phyloP scores from a whole-genome alignment of 2,113 vertebrate genomes.

The Nanorana parkeri region DNA sequence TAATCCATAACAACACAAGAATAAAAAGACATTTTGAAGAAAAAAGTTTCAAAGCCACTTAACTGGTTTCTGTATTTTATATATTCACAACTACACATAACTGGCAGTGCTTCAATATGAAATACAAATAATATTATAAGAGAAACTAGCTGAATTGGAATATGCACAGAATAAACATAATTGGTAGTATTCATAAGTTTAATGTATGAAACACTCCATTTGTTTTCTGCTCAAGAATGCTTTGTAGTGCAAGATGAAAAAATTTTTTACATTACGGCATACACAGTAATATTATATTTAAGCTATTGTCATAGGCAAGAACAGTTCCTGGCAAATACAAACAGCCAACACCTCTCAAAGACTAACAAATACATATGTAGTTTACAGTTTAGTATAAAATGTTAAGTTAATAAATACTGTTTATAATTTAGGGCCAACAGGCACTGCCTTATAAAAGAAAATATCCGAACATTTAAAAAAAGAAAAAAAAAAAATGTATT shows the following conservation, averaged over 20 bases:
- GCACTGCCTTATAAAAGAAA: not conserved
- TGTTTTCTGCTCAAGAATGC: constrained; percentile 46
- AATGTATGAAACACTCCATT: constrained; percentile 51
- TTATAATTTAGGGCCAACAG: constrained; percentile 3
- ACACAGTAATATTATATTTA: constrained; percentile 36
- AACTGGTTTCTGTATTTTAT: constrained; percentile 37
- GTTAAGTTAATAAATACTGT: constrained; percentile 3
- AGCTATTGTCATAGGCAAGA: constrained; percentile 36
- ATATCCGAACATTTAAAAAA: not conserved
- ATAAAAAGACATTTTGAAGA: not conserved
- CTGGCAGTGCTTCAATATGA: constrained; percentile 45
- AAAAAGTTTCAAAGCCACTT: constrained; percentile 17
- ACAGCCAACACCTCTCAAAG: constrained; percentile 44
- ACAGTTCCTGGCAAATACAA: constrained; percentile 45
- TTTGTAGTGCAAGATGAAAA: constrained; percentile 47
- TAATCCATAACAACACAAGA: not conserved
- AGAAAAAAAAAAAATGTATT: no score
- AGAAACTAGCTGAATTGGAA: constrained; percentile 27
- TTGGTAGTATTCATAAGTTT: constrained; percentile 31
- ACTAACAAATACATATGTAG: constrained; percentile 17
- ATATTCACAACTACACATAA: constrained; percentile 44
- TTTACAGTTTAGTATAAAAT: constrained; percentile 30
- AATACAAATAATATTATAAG: constrained; percentile 29
- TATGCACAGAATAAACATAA: constrained; percentile 51
- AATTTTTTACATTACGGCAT: constrained; percentile 16